phyloP scores from a whole-genome alignment of 2,797 vertebrate species.

The Aulostomus chinensis region DNA sequence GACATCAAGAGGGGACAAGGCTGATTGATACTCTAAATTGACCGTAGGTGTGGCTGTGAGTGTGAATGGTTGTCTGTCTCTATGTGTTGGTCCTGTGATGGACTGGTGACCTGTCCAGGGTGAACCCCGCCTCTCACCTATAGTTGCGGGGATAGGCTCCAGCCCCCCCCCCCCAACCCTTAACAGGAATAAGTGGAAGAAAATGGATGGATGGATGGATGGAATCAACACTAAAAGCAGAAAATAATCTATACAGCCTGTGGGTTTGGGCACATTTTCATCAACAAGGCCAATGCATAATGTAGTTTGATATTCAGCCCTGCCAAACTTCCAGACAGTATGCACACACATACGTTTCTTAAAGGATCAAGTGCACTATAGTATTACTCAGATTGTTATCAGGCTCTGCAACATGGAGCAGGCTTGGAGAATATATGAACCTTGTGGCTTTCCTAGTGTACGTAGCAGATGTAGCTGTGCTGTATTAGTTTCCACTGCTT shows the following conservation, averaged over 20 bases:
- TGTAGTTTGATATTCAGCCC: neutral
- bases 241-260: neutral
- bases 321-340: neutral
- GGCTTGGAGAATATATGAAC: constrained; percentile 14
- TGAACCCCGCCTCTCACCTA: no score
- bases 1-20: no score
- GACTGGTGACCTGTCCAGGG: no score
- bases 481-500: constrained; percentile 25
- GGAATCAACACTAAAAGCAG: no score
- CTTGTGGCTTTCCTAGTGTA: constrained; percentile 2
- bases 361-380: neutral
- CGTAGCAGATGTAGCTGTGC: constrained; percentile 26
- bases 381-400: constrained; percentile 17
- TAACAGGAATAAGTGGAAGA: no score
- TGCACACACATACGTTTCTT: neutral
- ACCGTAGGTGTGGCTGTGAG: no score
- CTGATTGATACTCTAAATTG: no score
- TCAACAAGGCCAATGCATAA: neutral
- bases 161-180: no score
- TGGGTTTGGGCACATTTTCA: neutral
- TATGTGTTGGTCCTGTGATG: no score
- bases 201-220: no score
- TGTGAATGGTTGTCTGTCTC: no score
- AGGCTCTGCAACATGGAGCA: neutral
- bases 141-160: no score